Evolutionary conservation across 1,140 invertebrate genomes (phyloP).

Genomic region (Carposina sasakii): DNA sequence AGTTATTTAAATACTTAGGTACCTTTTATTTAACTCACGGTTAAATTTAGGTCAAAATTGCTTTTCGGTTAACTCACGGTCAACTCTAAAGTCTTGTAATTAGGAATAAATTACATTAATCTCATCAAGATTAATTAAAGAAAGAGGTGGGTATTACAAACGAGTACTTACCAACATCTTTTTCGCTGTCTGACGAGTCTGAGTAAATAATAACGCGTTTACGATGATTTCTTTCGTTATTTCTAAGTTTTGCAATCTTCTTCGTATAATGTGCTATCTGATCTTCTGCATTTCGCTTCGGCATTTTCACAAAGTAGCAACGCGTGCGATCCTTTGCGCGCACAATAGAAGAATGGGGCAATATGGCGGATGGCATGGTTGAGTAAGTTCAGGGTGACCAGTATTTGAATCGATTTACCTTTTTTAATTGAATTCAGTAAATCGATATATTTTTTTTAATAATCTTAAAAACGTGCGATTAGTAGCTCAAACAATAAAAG

Average conservation of each 20-base stretch:
- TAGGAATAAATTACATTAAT: not conserved
- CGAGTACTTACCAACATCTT: not conserved
- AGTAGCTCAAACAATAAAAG: no score
- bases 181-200: not conserved
- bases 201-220: not conserved
- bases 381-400: no score
- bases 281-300: not conserved
- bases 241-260: not conserved
- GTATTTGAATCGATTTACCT: no score
- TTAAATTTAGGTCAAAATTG: no score
- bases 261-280: not conserved
- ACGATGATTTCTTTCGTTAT: not conserved
- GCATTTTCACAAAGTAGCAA: not conserved
- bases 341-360: conserved; percentile 8
- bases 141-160: not conserved
- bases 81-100: not conserved
- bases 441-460: no score
- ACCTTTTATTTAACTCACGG: no score
- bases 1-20: no score
- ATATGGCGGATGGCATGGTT: no score
- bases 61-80: not conserved
- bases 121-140: not conserved
- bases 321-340: not conserved
- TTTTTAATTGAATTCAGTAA: no score
- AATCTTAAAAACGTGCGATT: no score